A percentile compares a stretch with the other conserved stretches of the same genome.
These are phyloP conservation scores for Meloe dianella DNA, from an alignment of 2,888 invertebrate species.

Conservation along the genomic window DNA sequence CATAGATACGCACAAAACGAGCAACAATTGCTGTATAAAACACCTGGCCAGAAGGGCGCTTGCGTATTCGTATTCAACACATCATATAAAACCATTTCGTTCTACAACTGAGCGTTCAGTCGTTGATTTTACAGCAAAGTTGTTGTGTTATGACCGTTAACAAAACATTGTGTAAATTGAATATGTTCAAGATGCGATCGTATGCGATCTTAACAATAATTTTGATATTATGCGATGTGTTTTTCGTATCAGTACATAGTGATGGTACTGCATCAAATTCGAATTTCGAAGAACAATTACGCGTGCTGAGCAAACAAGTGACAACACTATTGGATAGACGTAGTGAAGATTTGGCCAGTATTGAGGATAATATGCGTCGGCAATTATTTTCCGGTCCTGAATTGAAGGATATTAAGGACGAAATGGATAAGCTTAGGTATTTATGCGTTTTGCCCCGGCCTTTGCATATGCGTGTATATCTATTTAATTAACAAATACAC, in stretches of 20 bases:
- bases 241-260: slow-evolving; percentile 28
- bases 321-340: slow-evolving; percentile 62
- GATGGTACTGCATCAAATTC: slow-evolving; percentile 47
- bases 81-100: slow-evolving; percentile 37
- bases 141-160: not conserved
- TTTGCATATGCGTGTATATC: not conserved
- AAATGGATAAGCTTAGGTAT: slow-evolving; percentile 63
- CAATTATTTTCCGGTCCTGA: slow-evolving; percentile 63
- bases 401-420: slow-evolving; percentile 60
- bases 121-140: slow-evolving; percentile 18
- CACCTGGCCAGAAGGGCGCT: slow-evolving; percentile 36
- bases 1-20: slow-evolving; percentile 22
- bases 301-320: slow-evolving; percentile 63
- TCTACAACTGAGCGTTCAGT: slow-evolving; percentile 33
- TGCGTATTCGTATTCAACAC: slow-evolving; percentile 26
- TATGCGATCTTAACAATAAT: slow-evolving; percentile 18
- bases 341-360: slow-evolving; percentile 63
- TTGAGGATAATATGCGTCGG: slow-evolving; percentile 62
- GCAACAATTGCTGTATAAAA: slow-evolving; percentile 27
- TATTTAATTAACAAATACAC: not conserved
- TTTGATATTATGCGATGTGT: slow-evolving; percentile 4
- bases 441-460: slow-evolving; percentile 1
- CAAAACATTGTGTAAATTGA: not conserved
- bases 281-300: slow-evolving; percentile 57
- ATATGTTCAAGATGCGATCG: slow-evolving; percentile 23